phyloP scores from a whole-genome alignment of 2,888 invertebrate genomes.

The Cacoxenus indagator region DNA sequence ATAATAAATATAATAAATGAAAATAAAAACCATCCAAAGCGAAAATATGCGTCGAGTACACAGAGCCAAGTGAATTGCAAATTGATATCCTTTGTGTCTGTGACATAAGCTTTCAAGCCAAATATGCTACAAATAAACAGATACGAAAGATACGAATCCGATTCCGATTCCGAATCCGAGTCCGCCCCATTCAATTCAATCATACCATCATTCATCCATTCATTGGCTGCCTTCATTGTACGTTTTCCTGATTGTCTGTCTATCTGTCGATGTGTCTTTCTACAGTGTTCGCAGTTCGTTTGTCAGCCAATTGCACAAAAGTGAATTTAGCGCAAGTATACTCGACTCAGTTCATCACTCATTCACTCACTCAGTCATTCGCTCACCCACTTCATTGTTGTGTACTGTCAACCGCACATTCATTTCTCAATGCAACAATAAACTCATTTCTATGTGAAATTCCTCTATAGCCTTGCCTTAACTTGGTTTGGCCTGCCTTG shows the following conservation, averaged over 20 bases:
- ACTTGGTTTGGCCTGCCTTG: no score
- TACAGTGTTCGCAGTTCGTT: not conserved
- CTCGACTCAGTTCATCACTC: no score
- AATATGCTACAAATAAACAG: constrained; percentile 14
- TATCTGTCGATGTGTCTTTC: not conserved
- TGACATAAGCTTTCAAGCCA: constrained; percentile 17
- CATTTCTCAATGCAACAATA: constrained; percentile 60
- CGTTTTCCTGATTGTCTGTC: not conserved
- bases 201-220: not conserved
- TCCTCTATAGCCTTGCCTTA: not conserved
- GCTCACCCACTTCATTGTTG: not conserved
- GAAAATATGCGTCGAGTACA: not conserved
- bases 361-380: not conserved
- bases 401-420: constrained; percentile 56
- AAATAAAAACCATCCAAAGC: not conserved
- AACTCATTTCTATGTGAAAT: constrained; percentile 44
- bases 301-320: constrained; percentile 19
- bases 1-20: not conserved
- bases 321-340: not conserved
- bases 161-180: not conserved
- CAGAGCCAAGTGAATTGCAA: constrained; percentile 1
- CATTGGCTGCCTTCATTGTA: not conserved
- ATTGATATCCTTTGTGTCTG: constrained; percentile 17
- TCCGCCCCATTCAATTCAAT: not conserved
- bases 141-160: not conserved